Base-by-base conservation (phyloP, 2,113 vertebrate species). In the Phasianus colchicus region DNA sequence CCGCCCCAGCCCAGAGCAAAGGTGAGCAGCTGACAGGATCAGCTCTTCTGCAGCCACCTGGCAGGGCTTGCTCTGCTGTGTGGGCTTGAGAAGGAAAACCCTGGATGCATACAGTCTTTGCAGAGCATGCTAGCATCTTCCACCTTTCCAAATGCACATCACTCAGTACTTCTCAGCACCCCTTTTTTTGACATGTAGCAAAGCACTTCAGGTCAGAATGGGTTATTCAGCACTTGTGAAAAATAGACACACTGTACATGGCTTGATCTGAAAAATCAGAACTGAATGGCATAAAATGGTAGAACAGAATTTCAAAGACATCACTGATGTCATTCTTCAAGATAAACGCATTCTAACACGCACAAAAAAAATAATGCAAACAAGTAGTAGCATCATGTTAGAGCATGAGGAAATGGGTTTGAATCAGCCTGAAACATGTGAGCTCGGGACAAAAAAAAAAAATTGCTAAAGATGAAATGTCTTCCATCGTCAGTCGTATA, bases 1-100 rank as follows among this genome's bases (percentile, higher is more conserved):
- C 96, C 91, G 74, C 94, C 93, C 93, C 91, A 88, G 91, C 89
- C 91, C 73, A 88, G 76, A 89, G 88, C 85, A 50, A 74, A 73
- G 25, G 5, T 32, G 48, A 75, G 50, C 4, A 21, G 30, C 79
- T 88, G 43, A 73, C 24, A 78, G 75, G 75, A 91, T 89, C 79
- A 78, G 61, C 85, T 77, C 50, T 69, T 78, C 72, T 67, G 85
- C 84, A 95, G 90, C 54, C 83, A 88, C 84, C 64, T 47, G 50
- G 71, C 58, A 92, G 76, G n/a, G n/a, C 80, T 85, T 88, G 57
- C 61, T 93, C 58, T 84, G 60, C 8, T 2, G 38, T 48, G 65
- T 52, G 71, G 32, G 10, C 16, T 32, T 61, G 36, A 78, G 47
- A 30, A 61, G 36, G 52, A 72, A 64, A 52, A 30, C 34, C 24